Conservation (phyloP, 2,888 invertebrate species). For the Acronicta aceris region DNA sequence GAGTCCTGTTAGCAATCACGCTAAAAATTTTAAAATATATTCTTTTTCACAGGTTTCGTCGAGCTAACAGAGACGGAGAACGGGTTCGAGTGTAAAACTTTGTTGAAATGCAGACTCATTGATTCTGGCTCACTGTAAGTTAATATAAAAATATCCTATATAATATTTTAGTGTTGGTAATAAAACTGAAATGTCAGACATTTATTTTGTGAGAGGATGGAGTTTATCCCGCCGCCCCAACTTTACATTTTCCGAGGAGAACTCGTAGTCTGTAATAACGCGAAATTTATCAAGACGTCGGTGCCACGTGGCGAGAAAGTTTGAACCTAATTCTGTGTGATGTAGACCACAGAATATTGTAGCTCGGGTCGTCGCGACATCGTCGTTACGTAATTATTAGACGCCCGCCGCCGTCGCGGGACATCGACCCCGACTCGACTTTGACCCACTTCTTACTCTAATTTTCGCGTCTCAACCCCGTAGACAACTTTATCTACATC, state of each 20-base stretch:
- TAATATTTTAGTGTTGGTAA: constrained; percentile 47
- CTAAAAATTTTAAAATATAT: background rate
- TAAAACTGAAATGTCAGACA: constrained; percentile 52
- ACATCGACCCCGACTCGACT: constrained; percentile 83
- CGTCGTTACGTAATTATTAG: constrained; percentile 84
- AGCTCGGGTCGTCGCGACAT: constrained; percentile 69
- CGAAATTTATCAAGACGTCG: constrained; percentile 58
- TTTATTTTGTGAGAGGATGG: constrained; percentile 59
- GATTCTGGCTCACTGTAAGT: constrained; percentile 68
- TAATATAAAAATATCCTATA: constrained; percentile 51
- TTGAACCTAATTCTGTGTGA: constrained; percentile 52
- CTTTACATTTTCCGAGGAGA: constrained; percentile 58
- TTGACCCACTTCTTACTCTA: constrained; percentile 87
- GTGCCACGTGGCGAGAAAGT: constrained; percentile 42
- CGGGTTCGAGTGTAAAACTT: constrained; percentile 59
- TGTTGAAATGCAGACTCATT: constrained; percentile 65
- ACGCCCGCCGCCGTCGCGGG: constrained; percentile 72
- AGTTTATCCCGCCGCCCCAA: constrained; percentile 57
- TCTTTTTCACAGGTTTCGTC: constrained; percentile 62
- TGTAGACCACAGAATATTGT: constrained; percentile 57
- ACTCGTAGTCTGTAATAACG: constrained; percentile 63
- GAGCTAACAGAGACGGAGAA: constrained; percentile 53
- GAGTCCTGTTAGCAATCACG: no score
- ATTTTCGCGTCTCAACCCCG: constrained; percentile 83
- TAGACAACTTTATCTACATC: constrained; percentile 73